Percentiles rank a stretch among this genome's conserved stretches.
These are phyloP conservation scores for Unio delphinus DNA, from an alignment of 2,888 invertebrate genomes.

Conservation along the genomic window DNA sequence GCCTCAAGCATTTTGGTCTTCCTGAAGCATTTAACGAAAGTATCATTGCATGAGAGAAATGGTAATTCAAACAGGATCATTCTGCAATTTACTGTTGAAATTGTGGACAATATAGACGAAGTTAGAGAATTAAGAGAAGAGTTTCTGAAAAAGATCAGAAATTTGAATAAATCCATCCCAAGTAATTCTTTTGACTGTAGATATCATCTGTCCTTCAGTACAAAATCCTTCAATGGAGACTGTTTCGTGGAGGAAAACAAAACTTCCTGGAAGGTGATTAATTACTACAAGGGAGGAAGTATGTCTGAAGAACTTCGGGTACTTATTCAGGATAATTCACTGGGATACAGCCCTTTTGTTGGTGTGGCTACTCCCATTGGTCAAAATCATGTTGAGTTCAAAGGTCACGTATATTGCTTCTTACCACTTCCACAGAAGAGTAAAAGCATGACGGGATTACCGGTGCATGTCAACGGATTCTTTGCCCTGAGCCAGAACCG, in stretches of 20 bases:
- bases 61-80: too few relatives aligned
- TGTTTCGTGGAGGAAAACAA: too few relatives aligned
- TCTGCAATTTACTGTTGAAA: too few relatives aligned
- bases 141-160: too few relatives aligned
- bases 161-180: too few relatives aligned
- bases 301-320: constrained; percentile 10
- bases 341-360: constrained; percentile 17
- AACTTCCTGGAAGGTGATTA: constrained; percentile 8
- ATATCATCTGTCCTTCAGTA: too few relatives aligned
- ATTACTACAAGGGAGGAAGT: constrained; percentile 11
- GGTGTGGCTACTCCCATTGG: constrained; percentile 17
- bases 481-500: constrained; percentile 63
- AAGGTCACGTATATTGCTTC: constrained; percentile 43
- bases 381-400: background rate
- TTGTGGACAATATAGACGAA: too few relatives aligned
- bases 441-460: constrained; percentile 56
- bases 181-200: too few relatives aligned
- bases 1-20: constrained; percentile 59
- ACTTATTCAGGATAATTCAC: constrained; percentile 9
- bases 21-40: constrained; percentile 43
- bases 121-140: too few relatives aligned
- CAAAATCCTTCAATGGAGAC: too few relatives aligned
- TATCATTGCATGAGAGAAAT: too few relatives aligned
- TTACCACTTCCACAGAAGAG: constrained; percentile 59
- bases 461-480: constrained; percentile 64